Evolutionary conservation across 2,888 invertebrate genomes (phyloP), one percentile per base, ranked within the genome.

Genomic region (Syrista parreyssii): DNA sequence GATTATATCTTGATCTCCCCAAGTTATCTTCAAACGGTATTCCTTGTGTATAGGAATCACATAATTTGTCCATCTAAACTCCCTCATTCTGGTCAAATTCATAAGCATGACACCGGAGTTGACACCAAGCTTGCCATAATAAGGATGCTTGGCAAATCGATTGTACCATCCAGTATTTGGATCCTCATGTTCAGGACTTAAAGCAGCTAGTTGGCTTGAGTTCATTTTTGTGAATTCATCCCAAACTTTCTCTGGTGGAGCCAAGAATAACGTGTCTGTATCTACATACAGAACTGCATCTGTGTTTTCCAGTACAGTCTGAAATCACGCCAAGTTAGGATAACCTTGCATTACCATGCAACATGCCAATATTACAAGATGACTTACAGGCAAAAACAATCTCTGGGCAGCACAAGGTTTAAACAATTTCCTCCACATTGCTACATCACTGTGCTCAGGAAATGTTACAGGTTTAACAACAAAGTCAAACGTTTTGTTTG

Each of bases 71-170:
- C 98, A 98, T 35, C 95, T 94, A 86, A 98, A 97, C 36, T 93
- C 92, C 80, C 98, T 93, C 96, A 99, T 97, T 87, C 97, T 94
- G 0, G 98, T 98, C 76, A 99, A 92, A 92, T 99, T 98, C 98
- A 99, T 99, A 75, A 99, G 92, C 98, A 99, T 98, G 0, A 99
- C 98, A 68, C 98, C 99, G 1, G 98, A 98, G 92, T 99, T 99
- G 0, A 99, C 94, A 79, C 98, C 98, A 89, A 96, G 92, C 90
- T 95, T 94, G 79, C 97, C 97, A 93, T 97, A 98, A 91, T 95
- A 99, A 0, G 99, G 98, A 93, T 99, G 98, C 83, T 96, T 95
- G 0, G 98, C 98, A 93, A 98, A 98, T 83, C 98, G 93, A 87
- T 98, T 97, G 91, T 99, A 99, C 98, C 98, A 99, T 15, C 98